Percentiles rank a stretch among this genome's conserved stretches.
phyloP scores from a whole-genome alignment of 2,113 vertebrate species.

The Microcebus lehilahytsara region DNA sequence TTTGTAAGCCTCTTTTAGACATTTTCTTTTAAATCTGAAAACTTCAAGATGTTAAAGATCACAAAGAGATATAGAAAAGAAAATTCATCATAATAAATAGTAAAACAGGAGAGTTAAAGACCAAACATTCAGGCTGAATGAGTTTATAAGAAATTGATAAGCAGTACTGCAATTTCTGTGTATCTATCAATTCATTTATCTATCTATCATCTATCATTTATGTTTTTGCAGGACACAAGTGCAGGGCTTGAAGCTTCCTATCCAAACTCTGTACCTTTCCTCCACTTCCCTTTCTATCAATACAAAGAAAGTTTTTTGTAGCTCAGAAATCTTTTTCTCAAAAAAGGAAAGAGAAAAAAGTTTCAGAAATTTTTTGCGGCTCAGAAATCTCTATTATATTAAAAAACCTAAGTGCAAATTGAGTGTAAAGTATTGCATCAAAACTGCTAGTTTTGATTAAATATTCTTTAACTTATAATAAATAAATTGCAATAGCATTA shows the following conservation, averaged over 20 bases:
- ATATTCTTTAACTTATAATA: neutral
- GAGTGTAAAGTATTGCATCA: neutral
- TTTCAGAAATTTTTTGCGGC: neutral
- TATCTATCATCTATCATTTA: neutral
- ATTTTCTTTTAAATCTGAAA: neutral
- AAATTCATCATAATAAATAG: neutral
- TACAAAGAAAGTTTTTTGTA: neutral
- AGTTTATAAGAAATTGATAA: neutral
- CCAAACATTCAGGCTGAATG: neutral
- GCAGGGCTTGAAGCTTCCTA: neutral
- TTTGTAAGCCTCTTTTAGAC: neutral
- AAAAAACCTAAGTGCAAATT: neutral
- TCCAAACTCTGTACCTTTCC: neutral
- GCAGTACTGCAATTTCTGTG: neutral
- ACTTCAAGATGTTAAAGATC: neutral
- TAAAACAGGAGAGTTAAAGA: neutral
- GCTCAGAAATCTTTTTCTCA: neutral
- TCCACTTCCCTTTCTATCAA: neutral
- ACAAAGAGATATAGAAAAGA: neutral
- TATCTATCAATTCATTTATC: neutral
- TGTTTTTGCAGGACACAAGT: neutral
- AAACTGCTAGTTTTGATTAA: neutral
- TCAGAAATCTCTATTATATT: neutral
- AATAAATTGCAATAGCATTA: neutral
- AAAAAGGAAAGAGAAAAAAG: neutral